Percentiles rank a stretch among this genome's conserved stretches.
Conservation (phyloP, 2,797 vertebrate species). For the Parambassis ranga region DNA sequence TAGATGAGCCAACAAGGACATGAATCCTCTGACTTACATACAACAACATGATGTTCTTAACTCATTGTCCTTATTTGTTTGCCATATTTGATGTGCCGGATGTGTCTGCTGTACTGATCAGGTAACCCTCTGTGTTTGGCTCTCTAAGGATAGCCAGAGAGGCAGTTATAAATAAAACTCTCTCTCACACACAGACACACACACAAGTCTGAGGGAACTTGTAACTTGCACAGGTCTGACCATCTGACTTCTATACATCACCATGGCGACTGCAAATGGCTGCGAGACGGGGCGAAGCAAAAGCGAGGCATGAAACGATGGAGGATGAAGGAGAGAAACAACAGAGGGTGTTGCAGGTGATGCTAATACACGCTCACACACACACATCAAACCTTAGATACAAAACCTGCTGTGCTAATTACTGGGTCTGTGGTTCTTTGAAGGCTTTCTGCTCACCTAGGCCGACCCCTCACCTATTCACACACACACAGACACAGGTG, state of each 20-base stretch:
- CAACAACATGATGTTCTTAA: too few relatives aligned
- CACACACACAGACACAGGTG: not conserved
- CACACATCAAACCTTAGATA: not conserved
- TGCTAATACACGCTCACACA: not conserved
- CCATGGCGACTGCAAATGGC: slow-evolving; percentile 23
- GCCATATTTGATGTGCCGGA: too few relatives aligned
- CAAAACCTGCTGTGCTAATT: slow-evolving; percentile 41
- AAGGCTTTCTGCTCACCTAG: slow-evolving; percentile 34
- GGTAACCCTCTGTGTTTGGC: not conserved
- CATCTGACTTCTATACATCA: slow-evolving; percentile 24
- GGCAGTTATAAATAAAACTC: slow-evolving; percentile 3
- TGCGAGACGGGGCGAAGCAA: not conserved
- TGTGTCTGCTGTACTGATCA: too few relatives aligned
- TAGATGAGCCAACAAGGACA: too few relatives aligned
- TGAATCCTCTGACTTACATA: too few relatives aligned
- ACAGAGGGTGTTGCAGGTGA: slow-evolving; percentile 15
- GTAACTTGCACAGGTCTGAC: slow-evolving; percentile 18
- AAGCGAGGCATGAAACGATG: slow-evolving; percentile 27
- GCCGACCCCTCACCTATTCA: slow-evolving; percentile 17
- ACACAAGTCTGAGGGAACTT: not conserved
- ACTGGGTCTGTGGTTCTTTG: slow-evolving; percentile 23
- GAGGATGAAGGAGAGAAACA: slow-evolving; percentile 10
- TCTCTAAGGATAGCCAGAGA: not conserved
- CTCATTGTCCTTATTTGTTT: too few relatives aligned
- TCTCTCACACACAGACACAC: not conserved